Conservation (phyloP, 2,797 vertebrate species). For the Pterois miles region DNA sequence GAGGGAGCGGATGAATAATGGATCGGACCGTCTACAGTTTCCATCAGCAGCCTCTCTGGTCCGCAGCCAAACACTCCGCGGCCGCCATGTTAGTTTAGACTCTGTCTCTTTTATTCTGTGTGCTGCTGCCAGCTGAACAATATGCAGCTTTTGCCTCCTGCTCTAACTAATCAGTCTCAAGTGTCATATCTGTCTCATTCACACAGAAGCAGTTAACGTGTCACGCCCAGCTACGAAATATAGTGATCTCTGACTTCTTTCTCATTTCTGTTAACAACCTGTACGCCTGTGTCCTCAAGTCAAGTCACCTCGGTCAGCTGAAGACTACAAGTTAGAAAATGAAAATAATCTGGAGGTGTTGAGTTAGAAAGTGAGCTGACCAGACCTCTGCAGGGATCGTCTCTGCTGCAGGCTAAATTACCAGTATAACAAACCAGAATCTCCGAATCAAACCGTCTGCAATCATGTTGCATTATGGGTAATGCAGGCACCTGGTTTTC, state of each 20-base stretch:
- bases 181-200: background rate
- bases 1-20: constrained; percentile 51
- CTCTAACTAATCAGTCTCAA: background rate
- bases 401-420: background rate
- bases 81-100: background rate
- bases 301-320: background rate
- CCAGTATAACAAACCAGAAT: background rate
- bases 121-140: background rate
- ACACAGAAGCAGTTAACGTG: background rate
- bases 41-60: constrained; percentile 38
- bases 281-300: background rate
- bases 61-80: constrained; percentile 26
- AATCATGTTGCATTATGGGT: background rate
- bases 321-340: background rate
- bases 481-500: background rate
- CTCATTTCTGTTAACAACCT: no score
- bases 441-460: background rate
- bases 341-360: background rate
- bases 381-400: background rate
- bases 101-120: background rate
- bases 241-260: background rate
- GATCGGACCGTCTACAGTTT: constrained; percentile 43
- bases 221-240: background rate
- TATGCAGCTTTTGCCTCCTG: background rate
- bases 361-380: background rate